Percentiles rank a stretch among this genome's conserved stretches.
Conservation (phyloP, 2,797 vertebrate genomes). For the Xiphorhynchus erythropygius region DNA sequence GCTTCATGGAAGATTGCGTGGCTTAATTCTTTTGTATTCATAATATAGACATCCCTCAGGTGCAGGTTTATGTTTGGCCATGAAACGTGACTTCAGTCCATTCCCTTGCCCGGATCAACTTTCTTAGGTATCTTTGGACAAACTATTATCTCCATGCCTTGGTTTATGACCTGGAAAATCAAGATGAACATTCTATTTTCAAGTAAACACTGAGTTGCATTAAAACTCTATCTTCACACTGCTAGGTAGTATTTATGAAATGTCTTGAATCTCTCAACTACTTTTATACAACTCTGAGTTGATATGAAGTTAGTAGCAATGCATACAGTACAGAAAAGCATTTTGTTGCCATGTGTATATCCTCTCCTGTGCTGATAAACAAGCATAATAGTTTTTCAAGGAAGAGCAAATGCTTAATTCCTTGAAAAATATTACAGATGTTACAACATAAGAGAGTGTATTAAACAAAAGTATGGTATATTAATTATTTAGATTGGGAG, state of each 20-base stretch:
- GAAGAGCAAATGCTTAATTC: not conserved
- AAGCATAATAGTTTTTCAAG: not conserved
- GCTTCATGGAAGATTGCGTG: not conserved
- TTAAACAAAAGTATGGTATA: not conserved
- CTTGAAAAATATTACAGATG: not conserved
- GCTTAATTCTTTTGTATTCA: not conserved
- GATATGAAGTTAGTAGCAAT: not conserved
- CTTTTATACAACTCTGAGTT: not conserved
- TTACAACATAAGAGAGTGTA: not conserved
- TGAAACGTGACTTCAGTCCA: not conserved
- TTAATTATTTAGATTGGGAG: not conserved
- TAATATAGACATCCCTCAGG: not conserved
- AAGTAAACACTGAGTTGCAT: not conserved
- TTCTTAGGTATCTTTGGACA: not conserved
- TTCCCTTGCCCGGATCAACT: not conserved
- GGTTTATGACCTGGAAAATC: not conserved
- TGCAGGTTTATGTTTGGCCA: not conserved
- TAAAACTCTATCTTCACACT: not conserved
- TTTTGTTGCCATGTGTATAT: not conserved
- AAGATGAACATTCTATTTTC: not conserved
- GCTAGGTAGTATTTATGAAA: not conserved
- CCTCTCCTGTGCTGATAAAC: not conserved
- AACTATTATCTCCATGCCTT: not conserved
- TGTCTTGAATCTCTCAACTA: not conserved
- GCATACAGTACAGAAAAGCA: not conserved